A percentile compares a stretch with the other conserved stretches of the same genome.
These are phyloP conservation scores for Rosalia funebris DNA, from an alignment of 2,888 invertebrate species.

Conservation along the genomic window DNA sequence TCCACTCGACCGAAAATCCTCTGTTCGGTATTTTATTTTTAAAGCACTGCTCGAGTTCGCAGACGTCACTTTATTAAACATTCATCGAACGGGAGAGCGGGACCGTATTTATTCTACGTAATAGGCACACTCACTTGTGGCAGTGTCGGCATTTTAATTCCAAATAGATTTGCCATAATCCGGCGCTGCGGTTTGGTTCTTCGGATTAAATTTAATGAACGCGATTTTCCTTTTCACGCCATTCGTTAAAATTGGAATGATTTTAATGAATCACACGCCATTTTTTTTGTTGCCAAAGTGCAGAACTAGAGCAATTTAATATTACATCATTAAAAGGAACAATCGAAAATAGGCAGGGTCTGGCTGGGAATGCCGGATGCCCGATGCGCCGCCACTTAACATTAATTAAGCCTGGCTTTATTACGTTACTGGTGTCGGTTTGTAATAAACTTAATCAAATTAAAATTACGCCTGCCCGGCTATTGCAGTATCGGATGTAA, in stretches of 20 bases:
- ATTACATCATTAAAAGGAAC: slow-evolving; percentile 12
- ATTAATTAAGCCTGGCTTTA: neutral
- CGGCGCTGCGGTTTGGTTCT: slow-evolving; percentile 26
- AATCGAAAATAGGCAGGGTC: neutral
- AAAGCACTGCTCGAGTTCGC: too few relatives aligned
- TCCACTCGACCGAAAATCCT: too few relatives aligned
- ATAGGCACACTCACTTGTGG: neutral
- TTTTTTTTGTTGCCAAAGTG: slow-evolving; percentile 6
- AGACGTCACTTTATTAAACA: too few relatives aligned
- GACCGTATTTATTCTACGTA: neutral
- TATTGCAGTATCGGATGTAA: too few relatives aligned
- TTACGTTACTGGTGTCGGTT: too few relatives aligned
- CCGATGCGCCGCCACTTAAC: neutral
- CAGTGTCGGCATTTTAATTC: slow-evolving; percentile 1
- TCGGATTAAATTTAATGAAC: slow-evolving; percentile 32
- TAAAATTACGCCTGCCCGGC: too few relatives aligned
- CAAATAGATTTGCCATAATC: slow-evolving; percentile 14
- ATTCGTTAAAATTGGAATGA: slow-evolving; percentile 25
- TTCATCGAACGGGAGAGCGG: too few relatives aligned
- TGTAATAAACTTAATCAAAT: too few relatives aligned
- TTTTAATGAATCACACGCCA: slow-evolving; percentile 25
- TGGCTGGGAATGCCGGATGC: neutral
- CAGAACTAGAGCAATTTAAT: slow-evolving; percentile 5
- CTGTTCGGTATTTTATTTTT: too few relatives aligned
- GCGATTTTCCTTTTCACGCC: slow-evolving; percentile 24